Conservation (phyloP, 2,797 vertebrate genomes). For the Sandelia bainsii region DNA sequence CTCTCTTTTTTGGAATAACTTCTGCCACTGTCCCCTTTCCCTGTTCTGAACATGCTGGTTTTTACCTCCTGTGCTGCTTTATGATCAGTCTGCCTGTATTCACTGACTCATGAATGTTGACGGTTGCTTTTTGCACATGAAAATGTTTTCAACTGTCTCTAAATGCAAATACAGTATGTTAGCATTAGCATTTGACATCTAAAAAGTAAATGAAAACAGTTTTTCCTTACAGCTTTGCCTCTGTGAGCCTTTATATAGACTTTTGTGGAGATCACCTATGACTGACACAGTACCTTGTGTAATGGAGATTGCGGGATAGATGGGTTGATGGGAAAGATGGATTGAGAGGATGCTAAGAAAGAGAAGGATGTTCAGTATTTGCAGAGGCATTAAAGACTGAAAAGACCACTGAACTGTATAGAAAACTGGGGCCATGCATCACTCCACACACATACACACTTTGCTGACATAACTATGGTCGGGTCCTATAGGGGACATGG, state of each 20-base stretch:
- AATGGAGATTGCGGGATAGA: neutral
- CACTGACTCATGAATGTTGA: slow-evolving; percentile 3
- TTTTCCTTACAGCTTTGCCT: neutral
- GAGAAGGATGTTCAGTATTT: neutral
- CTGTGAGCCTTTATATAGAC: neutral
- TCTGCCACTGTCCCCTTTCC: slow-evolving; percentile 14
- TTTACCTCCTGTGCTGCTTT: slow-evolving; percentile 10
- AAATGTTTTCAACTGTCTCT: neutral
- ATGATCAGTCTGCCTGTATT: neutral
- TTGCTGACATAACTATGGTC: neutral
- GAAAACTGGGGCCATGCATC: neutral
- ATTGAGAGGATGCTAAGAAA: neutral
- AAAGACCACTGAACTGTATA: neutral
- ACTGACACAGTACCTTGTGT: neutral
- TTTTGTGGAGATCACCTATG: neutral
- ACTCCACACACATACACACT: slow-evolving; percentile 17
- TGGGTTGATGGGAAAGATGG: neutral
- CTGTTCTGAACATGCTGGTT: slow-evolving; percentile 8
- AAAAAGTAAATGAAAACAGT: neutral
- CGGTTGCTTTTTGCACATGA: neutral
- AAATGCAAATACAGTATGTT: neutral
- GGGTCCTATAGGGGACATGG: slow-evolving; percentile 19
- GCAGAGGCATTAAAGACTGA: slow-evolving; percentile 6
- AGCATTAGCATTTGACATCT: neutral
- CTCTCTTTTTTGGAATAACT: slow-evolving; percentile 15